Base-by-base conservation (phyloP, 2,797 vertebrate genomes). In the Enteromius thamalakanensis region DNA sequence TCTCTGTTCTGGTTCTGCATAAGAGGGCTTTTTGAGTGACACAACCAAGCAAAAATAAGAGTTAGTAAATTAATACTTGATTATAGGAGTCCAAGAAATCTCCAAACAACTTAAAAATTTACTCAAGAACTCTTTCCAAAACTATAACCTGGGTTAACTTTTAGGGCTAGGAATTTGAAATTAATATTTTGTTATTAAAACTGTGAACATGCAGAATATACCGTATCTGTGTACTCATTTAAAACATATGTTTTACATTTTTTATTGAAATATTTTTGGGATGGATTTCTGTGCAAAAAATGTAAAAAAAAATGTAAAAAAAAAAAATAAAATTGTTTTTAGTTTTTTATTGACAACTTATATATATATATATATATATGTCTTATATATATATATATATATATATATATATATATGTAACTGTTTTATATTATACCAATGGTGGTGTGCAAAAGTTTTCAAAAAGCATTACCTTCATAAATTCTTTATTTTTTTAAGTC, bases 61-160 rank as follows among this genome's bases (percentile, higher is more conserved):
- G 76, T 47, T 47, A 12, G 37, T 9, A 77, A 45, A 78, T 78
- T 3, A 78, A 78, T 32, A 64, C 53, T 76, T 76, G 8, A 76
- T 76, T 42, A 42, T n/a, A 26, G 1, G 53, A 10, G 21, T 76
- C 53, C 8, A 23, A 42, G 4, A 60, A 42, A 42, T 60, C 74
- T 60, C 74, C 8, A 26, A 60, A 60, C 74, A 76, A 3, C 74
- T 26, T 26, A 76, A 40, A 55, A 58, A 76, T 23, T 2, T 42
- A 60, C 53, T 19, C 21, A 53, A 37, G 29, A 53, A n/a, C 29
- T 42, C 14, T 40, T 58, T 21, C 51, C 32, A 55, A 75, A 75
- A 23, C 32, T 37, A 23, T 55, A 75, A 75, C 12, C 21, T 15
- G 11, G 3, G 1, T 58, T 53, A 29, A 40, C 12, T 40, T 12